Evolutionary conservation across 2,797 vertebrate genomes (phyloP), one percentile per base, ranked within the genome.

Genomic region (Sparidentex hasta): DNA sequence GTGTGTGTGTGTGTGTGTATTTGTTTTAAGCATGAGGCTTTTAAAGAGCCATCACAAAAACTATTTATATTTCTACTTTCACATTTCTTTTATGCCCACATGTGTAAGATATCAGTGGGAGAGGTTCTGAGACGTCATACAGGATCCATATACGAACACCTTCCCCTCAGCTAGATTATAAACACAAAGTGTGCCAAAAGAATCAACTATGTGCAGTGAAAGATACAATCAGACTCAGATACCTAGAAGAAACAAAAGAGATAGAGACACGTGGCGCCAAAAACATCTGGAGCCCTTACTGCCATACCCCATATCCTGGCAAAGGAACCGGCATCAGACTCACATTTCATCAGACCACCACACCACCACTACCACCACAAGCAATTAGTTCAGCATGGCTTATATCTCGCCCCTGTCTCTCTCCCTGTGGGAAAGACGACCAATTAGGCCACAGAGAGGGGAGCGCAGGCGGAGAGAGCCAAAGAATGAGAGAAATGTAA

Each of bases 401-500:
- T 88, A 71, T 84, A 87, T 90, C 90, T 92, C 27, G 27, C 58
- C 67, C 77, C 11, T 29, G 48, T 84, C 81, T 87, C 74, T 80
- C 71, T 88, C 83, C 85, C 84, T 89, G 80, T 82, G 89, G 89
- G 88, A 90, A 86, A 84, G 82, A 86, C 68, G 58, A 84, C 85
- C 83, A 88, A 90, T 93, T 87, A 92, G 87, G 52, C 76, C 33
- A 16, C 51, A 33, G 63, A 82, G 67, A 82, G 67, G 78, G 51
- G 80, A 90, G 59, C 29, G 75, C 78, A 68, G 71, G 78, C 77
- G 41, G 82, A 84, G 82, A 65, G 83, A 86, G 88, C 86, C 85
- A 85, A 94, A 91, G 91, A 93, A 94, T 94, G 92, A 91, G 85
- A 91, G 92, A 93, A 93, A 94, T 92, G 91, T 93, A 93, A 95